phyloP scores from a whole-genome alignment of 2,113 vertebrate genomes.

The Larimichthys polyactis region DNA sequence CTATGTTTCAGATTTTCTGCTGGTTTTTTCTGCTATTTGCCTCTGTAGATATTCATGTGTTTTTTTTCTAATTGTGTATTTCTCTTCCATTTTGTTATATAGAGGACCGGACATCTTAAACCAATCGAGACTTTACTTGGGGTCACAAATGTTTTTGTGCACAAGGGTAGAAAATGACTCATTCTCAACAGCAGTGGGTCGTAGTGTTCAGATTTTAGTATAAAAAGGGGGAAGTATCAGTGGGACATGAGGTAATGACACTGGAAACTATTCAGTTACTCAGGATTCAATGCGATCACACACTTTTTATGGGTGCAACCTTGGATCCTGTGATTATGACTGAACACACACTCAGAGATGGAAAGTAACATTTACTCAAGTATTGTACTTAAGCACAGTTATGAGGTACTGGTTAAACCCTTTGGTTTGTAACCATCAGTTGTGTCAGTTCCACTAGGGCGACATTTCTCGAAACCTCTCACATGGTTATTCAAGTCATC shows the following conservation, averaged over 20 bases:
- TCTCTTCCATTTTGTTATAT: conserved; percentile 3
- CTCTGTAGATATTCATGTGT: conserved; percentile 1
- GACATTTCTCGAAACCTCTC: too few species aligned
- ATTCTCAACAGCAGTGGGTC: background rate
- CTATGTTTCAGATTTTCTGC: conserved; percentile 34
- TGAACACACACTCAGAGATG: background rate
- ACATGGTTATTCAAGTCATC: too few species aligned
- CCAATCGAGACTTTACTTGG: background rate
- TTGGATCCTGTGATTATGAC: background rate
- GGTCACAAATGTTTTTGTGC: conserved; percentile 35
- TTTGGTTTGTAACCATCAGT: too few species aligned
- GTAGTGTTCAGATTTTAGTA: background rate
- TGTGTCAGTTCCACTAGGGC: too few species aligned
- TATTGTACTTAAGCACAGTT: too few species aligned
- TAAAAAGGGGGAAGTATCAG: background rate
- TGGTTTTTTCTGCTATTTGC: conserved; percentile 39
- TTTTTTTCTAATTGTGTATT: background rate
- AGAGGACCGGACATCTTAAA: conserved; percentile 3
- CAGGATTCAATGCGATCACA: conserved; percentile 1
- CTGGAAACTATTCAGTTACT: background rate
- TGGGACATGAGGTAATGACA: background rate
- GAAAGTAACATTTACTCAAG: too few species aligned
- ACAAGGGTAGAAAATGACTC: conserved; percentile 1
- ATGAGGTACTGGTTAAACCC: too few species aligned
- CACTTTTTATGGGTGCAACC: conserved; percentile 2